Evolutionary conservation across 2,113 vertebrate genomes (phyloP), one percentile per base, ranked within the genome.

Genomic region (Hepsetus odoe): DNA sequence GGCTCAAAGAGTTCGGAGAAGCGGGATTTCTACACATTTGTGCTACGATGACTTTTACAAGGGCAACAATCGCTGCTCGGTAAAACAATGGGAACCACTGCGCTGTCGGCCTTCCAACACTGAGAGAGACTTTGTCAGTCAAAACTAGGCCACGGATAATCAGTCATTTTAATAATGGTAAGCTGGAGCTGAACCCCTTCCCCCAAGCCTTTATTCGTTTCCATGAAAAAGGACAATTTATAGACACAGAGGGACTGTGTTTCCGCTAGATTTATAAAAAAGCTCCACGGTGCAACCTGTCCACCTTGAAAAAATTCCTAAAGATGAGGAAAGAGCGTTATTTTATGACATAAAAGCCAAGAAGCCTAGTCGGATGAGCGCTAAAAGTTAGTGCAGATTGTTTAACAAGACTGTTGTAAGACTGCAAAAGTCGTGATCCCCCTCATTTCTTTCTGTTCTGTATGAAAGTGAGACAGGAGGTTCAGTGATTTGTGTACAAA

Each of bases 91-190:
- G 33, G 51, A 72, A 51, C 51, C 79, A 85, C 80, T 86, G 80
- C 80, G 78, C 75, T 77, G 66, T 16, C 35, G 79, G 79, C 81
- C 80, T 77, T 26, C 30, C 69, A 32, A 55, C 55, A 70, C 11
- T 42, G 18, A 59, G 26, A 84, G 80, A 53, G 6, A 85, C 82
- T 81, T 83, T 82, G 87, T 85, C 85, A 86, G 84, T 90, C 86
- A 90, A 84, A 90, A 87, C 67, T 86, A 88, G 90, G 90, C 83
- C 88, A 90, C 51, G 83, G 70, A 82, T 86, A 82, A 90, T 89
- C 87, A 85, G 84, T 87, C 82, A 87, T 88, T 89, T 87, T 86
- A 88, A 91, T 83, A 85, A 87, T 80, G 85, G 87, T 89, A 88
- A 88, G 74, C 84, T 87, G 74, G 83, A 69, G 78, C 81, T 84